Conservation (phyloP, 1,140 invertebrate genomes). For the Contarinia nasturtii region DNA sequence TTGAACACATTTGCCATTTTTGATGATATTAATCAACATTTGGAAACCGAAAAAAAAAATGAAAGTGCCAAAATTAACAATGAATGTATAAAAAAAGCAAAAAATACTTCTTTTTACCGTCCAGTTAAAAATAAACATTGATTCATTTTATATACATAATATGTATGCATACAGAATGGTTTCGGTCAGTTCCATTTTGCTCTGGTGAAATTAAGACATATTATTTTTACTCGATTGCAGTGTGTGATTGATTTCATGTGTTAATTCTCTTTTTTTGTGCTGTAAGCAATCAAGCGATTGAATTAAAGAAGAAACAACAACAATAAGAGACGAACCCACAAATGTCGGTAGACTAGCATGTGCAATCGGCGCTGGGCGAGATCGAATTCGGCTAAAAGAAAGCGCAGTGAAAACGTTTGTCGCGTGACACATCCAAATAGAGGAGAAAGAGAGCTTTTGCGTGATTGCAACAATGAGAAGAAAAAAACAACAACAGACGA, state of each 20-base stretch:
- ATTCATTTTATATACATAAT: not conserved
- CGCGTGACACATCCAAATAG: too few relatives aligned
- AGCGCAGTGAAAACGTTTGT: too few relatives aligned
- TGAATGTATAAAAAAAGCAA: not conserved
- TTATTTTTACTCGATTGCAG: not conserved
- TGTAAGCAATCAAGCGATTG: not conserved
- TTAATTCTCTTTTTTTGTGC: not conserved
- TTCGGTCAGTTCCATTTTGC: not conserved
- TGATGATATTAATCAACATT: not conserved
- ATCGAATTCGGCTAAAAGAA: too few relatives aligned
- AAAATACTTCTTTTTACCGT: not conserved
- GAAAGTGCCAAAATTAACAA: not conserved
- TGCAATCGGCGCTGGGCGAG: too few relatives aligned
- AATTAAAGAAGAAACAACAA: not conserved
- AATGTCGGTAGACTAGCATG: too few relatives aligned
- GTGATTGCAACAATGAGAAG: too few relatives aligned
- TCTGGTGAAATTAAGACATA: not conserved
- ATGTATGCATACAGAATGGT: not conserved
- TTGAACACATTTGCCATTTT: not conserved
- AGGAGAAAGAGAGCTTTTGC: too few relatives aligned
- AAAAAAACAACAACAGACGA: too few relatives aligned
- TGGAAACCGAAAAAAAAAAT: conserved; percentile 1
- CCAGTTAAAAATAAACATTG: too few relatives aligned
- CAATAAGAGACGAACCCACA: not conserved
- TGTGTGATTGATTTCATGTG: not conserved